A percentile compares a stretch with the other conserved stretches of the same genome.
Evolutionary conservation across 2,888 invertebrate genomes (phyloP).

Genomic region (Sphinx pinastri): DNA sequence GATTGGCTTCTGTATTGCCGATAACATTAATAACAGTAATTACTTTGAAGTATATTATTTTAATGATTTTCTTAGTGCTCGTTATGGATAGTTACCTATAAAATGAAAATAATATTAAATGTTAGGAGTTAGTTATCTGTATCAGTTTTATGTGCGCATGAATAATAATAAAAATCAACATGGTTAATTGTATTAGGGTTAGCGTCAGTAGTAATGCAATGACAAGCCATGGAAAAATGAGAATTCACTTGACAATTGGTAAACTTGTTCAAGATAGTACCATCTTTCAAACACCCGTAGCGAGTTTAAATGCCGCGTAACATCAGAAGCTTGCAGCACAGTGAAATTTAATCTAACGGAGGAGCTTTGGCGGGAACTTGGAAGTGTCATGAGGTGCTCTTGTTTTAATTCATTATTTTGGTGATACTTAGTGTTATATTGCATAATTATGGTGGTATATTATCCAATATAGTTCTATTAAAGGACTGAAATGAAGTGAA

Average conservation of each 20-base stretch:
- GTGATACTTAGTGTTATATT: too few species aligned
- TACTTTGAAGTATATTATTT: slow-evolving; percentile 57
- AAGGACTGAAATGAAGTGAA: too few species aligned
- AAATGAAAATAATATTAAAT: slow-evolving; percentile 43
- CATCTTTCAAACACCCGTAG: not conserved
- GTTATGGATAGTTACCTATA: slow-evolving; percentile 42
- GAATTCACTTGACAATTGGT: not conserved
- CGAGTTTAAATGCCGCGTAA: not conserved
- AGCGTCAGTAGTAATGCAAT: slow-evolving; percentile 5
- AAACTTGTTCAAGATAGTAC: not conserved
- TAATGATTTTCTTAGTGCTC: slow-evolving; percentile 56
- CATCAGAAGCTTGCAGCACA: not conserved
- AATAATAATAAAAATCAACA: slow-evolving; percentile 28
- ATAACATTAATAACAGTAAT: slow-evolving; percentile 70
- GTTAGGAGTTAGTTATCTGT: slow-evolving; percentile 36
- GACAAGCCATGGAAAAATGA: not conserved
- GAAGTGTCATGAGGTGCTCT: too few species aligned
- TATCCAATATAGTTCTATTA: too few species aligned
- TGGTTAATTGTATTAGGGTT: not conserved
- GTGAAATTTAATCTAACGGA: slow-evolving; percentile 2
- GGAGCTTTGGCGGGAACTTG: too few species aligned
- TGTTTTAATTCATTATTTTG: too few species aligned
- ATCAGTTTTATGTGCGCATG: slow-evolving; percentile 30
- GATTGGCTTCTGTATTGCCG: slow-evolving; percentile 74
- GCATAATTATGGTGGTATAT: too few species aligned